phyloP scores from a whole-genome alignment of 2,797 vertebrate genomes.

The Synanceia verrucosa region DNA sequence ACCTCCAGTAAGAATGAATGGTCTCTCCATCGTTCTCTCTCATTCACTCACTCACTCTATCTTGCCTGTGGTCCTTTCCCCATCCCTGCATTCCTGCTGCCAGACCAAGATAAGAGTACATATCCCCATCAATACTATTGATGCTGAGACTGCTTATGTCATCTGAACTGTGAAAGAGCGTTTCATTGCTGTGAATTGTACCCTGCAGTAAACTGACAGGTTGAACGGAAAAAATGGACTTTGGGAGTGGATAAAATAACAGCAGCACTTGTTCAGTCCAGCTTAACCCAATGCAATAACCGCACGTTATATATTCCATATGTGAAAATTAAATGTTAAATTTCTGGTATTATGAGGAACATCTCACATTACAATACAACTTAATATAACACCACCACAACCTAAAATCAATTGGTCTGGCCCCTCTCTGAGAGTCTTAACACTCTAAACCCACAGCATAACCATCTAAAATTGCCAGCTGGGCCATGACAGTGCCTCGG shows the following conservation, averaged over 20 bases:
- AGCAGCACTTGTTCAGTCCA: neutral
- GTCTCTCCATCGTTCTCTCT: conserved; percentile 17
- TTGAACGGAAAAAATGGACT: conserved; percentile 30
- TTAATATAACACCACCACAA: neutral
- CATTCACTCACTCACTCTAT: conserved; percentile 26
- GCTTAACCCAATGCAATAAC: neutral
- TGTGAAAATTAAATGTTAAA: neutral
- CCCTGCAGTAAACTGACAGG: conserved; percentile 44
- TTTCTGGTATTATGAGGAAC: neutral
- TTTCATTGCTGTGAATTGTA: conserved; percentile 58
- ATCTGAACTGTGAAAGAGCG: conserved; percentile 55
- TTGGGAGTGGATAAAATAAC: neutral
- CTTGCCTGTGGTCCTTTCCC: conserved; percentile 22
- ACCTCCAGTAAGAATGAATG: conserved; percentile 24
- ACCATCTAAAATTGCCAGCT: neutral
- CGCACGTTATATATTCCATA: neutral
- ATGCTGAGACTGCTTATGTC: conserved; percentile 49
- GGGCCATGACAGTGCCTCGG: neutral
- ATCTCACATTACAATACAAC: neutral
- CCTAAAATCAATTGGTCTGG: neutral
- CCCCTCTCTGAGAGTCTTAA: neutral
- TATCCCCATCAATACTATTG: conserved; percentile 68
- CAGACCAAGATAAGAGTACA: conserved; percentile 66
- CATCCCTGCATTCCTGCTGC: conserved; percentile 54
- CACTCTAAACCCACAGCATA: neutral